Evolutionary conservation across 2,113 vertebrate species (phyloP).

Genomic region (Ranitomeya variabilis): DNA sequence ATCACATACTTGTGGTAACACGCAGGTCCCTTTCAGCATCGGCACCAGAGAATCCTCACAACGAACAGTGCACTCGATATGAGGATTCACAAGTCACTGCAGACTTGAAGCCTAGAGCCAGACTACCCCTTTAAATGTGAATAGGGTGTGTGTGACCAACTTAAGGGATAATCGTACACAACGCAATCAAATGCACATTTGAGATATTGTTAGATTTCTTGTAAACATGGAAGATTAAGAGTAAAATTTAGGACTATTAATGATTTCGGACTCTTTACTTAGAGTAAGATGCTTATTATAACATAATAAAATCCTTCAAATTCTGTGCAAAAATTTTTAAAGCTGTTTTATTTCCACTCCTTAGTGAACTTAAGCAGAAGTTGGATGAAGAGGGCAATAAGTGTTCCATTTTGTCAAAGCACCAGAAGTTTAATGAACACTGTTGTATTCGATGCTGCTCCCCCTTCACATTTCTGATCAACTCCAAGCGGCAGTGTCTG

Average conservation of each 20-base stretch:
- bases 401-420: constrained; percentile 91
- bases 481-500: constrained; percentile 86
- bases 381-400: constrained; percentile 91
- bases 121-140: too few relatives aligned
- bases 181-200: too few relatives aligned
- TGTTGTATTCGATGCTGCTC: constrained; percentile 97
- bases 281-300: neutral
- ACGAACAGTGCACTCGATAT: too few relatives aligned
- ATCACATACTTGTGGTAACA: too few relatives aligned
- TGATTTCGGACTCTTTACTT: neutral
- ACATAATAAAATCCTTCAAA: neutral
- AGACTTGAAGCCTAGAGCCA: too few relatives aligned
- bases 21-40: too few relatives aligned
- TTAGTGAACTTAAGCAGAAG: constrained; percentile 95
- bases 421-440: constrained; percentile 90
- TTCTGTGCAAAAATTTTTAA: neutral
- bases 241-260: neutral
- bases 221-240: too few relatives aligned
- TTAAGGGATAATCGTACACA: too few relatives aligned
- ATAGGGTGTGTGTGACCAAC: too few relatives aligned
- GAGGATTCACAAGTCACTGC: too few relatives aligned
- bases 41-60: too few relatives aligned
- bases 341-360: neutral
- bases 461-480: constrained; percentile 94
- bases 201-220: too few relatives aligned